Evolutionary conservation across 2,113 vertebrate genomes (phyloP).

Genomic region (Pedionomus torquatus): DNA sequence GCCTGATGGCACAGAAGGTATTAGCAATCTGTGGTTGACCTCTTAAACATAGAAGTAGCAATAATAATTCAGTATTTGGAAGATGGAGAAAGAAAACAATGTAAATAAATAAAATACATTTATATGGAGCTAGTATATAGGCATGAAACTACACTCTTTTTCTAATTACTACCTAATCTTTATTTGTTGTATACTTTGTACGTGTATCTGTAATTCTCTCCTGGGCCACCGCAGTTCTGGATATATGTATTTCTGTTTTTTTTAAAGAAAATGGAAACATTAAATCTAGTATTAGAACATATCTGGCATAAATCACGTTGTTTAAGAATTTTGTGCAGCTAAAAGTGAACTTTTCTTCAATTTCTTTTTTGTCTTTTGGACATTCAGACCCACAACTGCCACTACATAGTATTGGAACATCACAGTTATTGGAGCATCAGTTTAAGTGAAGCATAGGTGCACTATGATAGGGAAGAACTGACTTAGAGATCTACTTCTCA

Average conservation of each 20-base stretch:
- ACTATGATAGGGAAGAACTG: background rate
- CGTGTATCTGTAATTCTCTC: background rate
- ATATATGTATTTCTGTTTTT: no score
- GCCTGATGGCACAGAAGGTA: slow-evolving; percentile 56
- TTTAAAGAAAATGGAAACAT: background rate
- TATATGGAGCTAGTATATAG: background rate
- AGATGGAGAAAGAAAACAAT: background rate
- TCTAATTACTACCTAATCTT: background rate
- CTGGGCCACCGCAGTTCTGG: background rate
- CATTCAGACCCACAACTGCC: background rate
- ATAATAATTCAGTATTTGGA: background rate
- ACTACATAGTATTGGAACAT: background rate
- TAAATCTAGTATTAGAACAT: background rate
- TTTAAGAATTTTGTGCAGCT: background rate
- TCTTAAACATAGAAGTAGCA: background rate
- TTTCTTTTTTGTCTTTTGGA: background rate
- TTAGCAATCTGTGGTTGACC: background rate
- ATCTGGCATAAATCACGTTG: background rate
- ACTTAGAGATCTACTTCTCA: background rate
- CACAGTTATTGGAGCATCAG: background rate
- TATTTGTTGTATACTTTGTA: background rate
- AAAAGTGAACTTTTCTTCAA: background rate
- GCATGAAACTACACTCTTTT: background rate
- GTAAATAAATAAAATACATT: background rate
- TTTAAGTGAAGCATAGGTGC: background rate